These are phyloP conservation scores for Sinhomidia bicolor DNA, from an alignment of 2,888 invertebrate species.

Conservation along the genomic window DNA sequence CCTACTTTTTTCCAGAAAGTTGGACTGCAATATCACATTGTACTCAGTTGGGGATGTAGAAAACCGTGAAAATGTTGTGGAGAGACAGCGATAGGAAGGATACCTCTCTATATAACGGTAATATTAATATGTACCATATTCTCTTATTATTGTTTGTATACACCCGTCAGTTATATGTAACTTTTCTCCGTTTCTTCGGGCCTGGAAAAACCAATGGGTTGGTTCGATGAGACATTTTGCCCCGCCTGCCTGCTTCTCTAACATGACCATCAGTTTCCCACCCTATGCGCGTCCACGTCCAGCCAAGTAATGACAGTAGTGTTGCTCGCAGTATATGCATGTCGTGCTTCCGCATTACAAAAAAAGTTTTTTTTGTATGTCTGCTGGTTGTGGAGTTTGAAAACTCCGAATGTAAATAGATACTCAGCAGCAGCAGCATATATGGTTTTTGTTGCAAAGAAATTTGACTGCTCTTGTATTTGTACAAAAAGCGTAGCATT, in stretches of 20 bases:
- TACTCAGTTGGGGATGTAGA: constrained; percentile 33
- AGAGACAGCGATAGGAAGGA: too few relatives aligned
- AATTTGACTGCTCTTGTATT: too few relatives aligned
- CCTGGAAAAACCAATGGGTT: constrained; percentile 70
- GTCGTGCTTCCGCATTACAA: neutral
- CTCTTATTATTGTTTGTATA: constrained; percentile 23
- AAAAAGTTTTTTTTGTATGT: too few relatives aligned
- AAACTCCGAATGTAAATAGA: too few relatives aligned
- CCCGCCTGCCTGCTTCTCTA: constrained; percentile 70
- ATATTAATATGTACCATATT: constrained; percentile 36
- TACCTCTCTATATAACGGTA: too few relatives aligned
- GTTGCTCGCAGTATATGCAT: too few relatives aligned
- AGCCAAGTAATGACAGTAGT: too few relatives aligned
- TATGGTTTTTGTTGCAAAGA: too few relatives aligned
- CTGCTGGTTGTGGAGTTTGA: too few relatives aligned
- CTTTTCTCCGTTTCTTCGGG: constrained; percentile 66
- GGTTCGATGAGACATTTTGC: constrained; percentile 71
- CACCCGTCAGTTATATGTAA: constrained; percentile 59
- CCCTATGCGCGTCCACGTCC: constrained; percentile 37
- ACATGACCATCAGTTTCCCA: constrained; percentile 66
- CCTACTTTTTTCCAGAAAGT: constrained; percentile 37
- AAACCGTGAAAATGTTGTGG: neutral
- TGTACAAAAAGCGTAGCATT: too few relatives aligned
- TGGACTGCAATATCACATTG: constrained; percentile 33
- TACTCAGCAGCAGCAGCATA: too few relatives aligned